These are phyloP conservation scores for Dermochelys coriacea DNA, from an alignment of 2,797 vertebrate species.

Conservation along the genomic window DNA sequence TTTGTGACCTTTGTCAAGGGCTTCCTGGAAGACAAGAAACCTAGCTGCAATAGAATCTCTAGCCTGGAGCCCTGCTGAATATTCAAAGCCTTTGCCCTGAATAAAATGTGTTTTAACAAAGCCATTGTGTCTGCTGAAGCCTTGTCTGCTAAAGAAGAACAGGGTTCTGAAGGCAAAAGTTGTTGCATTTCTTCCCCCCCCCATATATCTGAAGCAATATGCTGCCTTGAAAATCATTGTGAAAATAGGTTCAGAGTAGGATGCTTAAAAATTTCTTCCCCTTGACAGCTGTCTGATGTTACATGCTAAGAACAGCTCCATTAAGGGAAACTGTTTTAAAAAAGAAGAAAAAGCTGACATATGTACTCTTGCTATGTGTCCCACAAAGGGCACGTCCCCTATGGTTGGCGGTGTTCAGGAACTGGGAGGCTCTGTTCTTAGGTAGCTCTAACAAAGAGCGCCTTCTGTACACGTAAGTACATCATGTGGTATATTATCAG, in stretches of 20 bases:
- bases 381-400: not conserved
- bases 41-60: constrained; percentile 81
- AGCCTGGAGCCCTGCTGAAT: constrained; percentile 88
- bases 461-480: not conserved
- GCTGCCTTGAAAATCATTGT: not conserved
- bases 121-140: constrained; percentile 82
- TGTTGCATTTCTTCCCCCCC: not conserved
- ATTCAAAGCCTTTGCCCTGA: constrained; percentile 83
- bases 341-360: constrained; percentile 41
- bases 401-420: not conserved
- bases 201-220: not conserved
- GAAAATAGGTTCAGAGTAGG: not conserved
- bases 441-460: not conserved
- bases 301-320: not conserved
- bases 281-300: constrained; percentile 38
- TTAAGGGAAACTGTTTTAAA: not conserved
- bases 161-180: constrained; percentile 38
- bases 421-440: not conserved
- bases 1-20: constrained; percentile 97
- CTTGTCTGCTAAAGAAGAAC: constrained; percentile 55
- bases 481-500: fast-evolving
- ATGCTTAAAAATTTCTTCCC: constrained; percentile 9
- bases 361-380: constrained; percentile 22
- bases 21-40: constrained; percentile 85
- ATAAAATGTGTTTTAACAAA: constrained; percentile 85